These are phyloP conservation scores for Acrocyrtus sp. DNA, from an alignment of 2,888 invertebrate species.

Conservation along the genomic window DNA sequence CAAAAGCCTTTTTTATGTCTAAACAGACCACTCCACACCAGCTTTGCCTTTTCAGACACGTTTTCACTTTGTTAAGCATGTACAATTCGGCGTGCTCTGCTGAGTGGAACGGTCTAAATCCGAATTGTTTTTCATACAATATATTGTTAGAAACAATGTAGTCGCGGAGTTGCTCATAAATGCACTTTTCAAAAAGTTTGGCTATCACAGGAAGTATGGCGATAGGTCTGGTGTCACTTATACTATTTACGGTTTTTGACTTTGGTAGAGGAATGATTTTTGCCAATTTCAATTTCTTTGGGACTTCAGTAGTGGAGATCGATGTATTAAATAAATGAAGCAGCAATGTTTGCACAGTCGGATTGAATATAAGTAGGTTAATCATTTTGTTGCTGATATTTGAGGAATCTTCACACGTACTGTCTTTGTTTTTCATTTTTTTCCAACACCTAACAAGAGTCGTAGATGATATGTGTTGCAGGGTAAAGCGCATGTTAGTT, in stretches of 20 bases:
- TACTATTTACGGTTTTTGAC: neutral
- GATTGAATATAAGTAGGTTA: neutral
- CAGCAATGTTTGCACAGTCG: neutral
- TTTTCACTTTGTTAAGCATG: neutral
- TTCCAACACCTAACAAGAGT: constrained; percentile 1
- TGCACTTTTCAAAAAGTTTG: constrained; percentile 22
- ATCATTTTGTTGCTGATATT: constrained; percentile 1
- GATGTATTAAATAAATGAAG: neutral
- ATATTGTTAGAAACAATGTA: neutral
- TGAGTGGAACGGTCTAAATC: constrained; percentile 20
- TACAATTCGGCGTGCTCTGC: constrained; percentile 27
- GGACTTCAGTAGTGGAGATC: neutral
- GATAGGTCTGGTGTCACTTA: constrained; percentile 22
- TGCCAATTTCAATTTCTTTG: constrained; percentile 16
- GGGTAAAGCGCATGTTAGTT: neutral
- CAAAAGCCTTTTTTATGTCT: constrained; percentile 32
- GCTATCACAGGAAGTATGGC: constrained; percentile 18
- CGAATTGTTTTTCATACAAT: constrained; percentile 23
- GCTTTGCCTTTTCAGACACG: neutral
- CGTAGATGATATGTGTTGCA: neutral
- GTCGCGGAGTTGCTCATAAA: neutral
- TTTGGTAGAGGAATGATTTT: constrained; percentile 24
- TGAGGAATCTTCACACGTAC: neutral
- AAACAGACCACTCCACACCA: constrained; percentile 12
- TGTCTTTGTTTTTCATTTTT: constrained; percentile 6